phyloP scores from a whole-genome alignment of 2,888 invertebrate genomes.

The Acrocera orbiculus region DNA sequence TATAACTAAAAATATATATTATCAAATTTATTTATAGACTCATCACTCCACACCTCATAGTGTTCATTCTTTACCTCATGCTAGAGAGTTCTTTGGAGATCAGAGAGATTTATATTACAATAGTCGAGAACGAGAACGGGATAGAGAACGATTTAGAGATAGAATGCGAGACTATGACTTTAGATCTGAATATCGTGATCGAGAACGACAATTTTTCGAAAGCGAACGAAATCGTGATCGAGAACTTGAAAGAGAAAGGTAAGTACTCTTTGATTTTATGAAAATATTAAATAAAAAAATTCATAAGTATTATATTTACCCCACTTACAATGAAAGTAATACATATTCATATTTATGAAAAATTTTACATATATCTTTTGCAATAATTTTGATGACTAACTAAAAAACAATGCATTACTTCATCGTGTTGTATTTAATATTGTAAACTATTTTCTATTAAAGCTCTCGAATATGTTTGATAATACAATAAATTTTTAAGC shows the following conservation, averaged over 20 bases:
- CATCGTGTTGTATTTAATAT: too few species aligned
- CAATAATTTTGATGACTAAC: too few species aligned
- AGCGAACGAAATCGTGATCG: slow-evolving; percentile 30
- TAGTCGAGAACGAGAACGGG: slow-evolving; percentile 31
- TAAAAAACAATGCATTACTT: too few species aligned
- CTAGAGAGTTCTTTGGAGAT: slow-evolving; percentile 31
- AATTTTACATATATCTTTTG: too few species aligned
- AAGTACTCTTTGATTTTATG: slow-evolving; percentile 6
- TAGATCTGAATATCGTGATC: slow-evolving; percentile 30
- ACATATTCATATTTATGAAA: too few species aligned
- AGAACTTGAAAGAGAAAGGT: slow-evolving; percentile 32
- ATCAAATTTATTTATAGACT: slow-evolving; percentile 22
- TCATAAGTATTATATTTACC: too few species aligned
- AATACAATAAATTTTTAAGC: too few species aligned
- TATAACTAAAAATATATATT: too few species aligned
- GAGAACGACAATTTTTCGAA: slow-evolving; percentile 30
- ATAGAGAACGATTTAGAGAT: slow-evolving; percentile 31
- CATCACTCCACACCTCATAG: slow-evolving; percentile 35
- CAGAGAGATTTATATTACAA: slow-evolving; percentile 32
- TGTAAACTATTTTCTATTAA: too few species aligned
- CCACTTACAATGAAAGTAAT: too few species aligned
- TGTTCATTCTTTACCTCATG: slow-evolving; percentile 34
- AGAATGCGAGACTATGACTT: slow-evolving; percentile 29
- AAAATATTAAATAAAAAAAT: neutral
- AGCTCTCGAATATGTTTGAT: too few species aligned